These are phyloP conservation scores for Andrena bicolor DNA, from an alignment of 2,888 invertebrate genomes.

Conservation along the genomic window DNA sequence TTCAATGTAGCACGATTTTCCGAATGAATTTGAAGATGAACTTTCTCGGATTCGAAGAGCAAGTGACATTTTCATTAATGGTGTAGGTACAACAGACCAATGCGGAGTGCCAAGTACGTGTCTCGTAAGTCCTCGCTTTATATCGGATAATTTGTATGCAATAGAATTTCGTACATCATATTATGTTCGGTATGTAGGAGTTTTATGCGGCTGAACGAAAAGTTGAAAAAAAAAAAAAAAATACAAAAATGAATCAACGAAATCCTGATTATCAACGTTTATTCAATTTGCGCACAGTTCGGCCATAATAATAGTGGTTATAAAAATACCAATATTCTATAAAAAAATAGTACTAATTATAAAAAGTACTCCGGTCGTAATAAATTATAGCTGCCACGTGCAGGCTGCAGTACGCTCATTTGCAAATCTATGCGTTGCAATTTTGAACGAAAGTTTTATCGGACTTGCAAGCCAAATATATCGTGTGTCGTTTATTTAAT, in stretches of 20 bases:
- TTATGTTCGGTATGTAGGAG: background rate
- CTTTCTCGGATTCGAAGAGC: too few species aligned
- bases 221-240: background rate
- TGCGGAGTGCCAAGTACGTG: background rate
- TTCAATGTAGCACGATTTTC: background rate
- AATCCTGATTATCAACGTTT: conserved; percentile 57
- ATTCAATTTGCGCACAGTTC: conserved; percentile 54
- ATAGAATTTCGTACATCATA: background rate
- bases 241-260: conserved; percentile 41
- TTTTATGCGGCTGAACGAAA: background rate
- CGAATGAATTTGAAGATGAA: background rate
- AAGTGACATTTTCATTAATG: background rate
- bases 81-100: conserved; percentile 8
- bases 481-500: conserved; percentile 21
- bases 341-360: conserved; percentile 43
- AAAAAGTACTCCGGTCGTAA: conserved; percentile 43
- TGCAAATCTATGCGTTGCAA: conserved; percentile 24
- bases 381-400: conserved; percentile 32
- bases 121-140: background rate
- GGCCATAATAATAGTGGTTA: conserved; percentile 52
- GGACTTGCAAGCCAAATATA: conserved; percentile 25
- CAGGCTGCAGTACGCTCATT: conserved; percentile 14
- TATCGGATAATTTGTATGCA: background rate
- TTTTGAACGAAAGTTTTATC: conserved; percentile 31
- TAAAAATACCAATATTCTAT: conserved; percentile 50